Percentiles rank a stretch among this genome's conserved stretches.
These are phyloP conservation scores for Notamacropus eugenii DNA, from an alignment of 2,797 vertebrate species.

Conservation along the genomic window DNA sequence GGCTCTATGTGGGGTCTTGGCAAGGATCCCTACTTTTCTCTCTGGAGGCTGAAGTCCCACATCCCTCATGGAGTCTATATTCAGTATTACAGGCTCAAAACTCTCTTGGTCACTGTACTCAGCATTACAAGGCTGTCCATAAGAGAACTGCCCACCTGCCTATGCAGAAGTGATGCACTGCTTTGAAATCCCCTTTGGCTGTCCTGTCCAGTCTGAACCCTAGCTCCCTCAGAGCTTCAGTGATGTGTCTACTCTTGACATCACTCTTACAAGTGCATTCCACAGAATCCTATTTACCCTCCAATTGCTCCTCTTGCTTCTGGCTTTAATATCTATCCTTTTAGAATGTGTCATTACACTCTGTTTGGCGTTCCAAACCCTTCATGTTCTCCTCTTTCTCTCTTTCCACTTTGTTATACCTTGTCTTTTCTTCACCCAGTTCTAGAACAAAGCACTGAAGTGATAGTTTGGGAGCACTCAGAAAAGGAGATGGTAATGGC, in stretches of 20 bases:
- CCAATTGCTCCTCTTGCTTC: background rate
- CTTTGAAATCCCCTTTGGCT: background rate
- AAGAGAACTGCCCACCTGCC: background rate
- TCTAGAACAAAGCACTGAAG: no score
- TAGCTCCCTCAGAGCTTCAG: background rate
- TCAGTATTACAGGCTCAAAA: background rate
- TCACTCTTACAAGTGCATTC: background rate
- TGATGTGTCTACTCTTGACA: background rate
- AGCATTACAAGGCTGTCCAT: background rate
- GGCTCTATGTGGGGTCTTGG: no score
- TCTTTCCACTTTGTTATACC: no score
- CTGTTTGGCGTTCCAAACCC: no score
- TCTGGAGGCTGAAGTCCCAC: background rate
- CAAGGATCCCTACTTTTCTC: background rate
- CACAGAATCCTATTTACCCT: background rate
- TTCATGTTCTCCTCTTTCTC: no score
- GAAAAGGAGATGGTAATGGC: no score
- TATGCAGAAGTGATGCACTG: background rate
- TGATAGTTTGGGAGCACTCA: no score
- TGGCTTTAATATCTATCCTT: no score
- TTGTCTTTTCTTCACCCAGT: no score
- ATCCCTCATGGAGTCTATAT: background rate
- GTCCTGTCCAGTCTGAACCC: background rate
- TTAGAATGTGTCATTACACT: no score
- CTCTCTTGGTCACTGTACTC: background rate